These are phyloP conservation scores for Aegotheles bennettii DNA, from an alignment of 2,113 vertebrate species.

Conservation along the genomic window DNA sequence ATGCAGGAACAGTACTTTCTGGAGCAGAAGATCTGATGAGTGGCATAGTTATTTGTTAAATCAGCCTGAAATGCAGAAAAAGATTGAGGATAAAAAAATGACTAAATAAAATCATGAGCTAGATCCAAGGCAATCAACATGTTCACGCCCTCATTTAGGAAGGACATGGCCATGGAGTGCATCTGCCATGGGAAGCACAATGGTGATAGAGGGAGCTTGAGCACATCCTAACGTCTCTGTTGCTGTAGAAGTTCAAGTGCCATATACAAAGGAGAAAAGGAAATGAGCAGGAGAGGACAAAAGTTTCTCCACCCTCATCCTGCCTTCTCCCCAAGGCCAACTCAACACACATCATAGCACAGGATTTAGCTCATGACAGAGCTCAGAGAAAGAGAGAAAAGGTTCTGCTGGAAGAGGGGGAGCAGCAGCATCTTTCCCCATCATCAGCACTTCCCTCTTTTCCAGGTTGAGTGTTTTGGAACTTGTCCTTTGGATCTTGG, in stretches of 20 bases:
- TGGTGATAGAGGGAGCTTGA: neutral
- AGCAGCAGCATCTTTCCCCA: neutral
- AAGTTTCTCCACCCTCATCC: neutral
- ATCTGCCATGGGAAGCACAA: fast-evolving
- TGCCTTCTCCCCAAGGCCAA: too few relatives aligned
- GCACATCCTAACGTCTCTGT: neutral
- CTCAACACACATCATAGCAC: fast-evolving
- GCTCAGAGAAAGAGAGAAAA: neutral
- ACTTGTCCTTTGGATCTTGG: neutral
- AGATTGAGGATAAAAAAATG: neutral
- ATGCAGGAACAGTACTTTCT: neutral
- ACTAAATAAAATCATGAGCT: neutral
- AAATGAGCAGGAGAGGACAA: neutral
- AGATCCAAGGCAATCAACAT: neutral
- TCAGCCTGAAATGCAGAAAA: neutral
- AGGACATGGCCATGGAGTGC: fast-evolving
- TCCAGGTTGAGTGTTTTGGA: neutral
- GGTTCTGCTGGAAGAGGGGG: neutral
- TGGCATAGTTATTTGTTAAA: neutral
- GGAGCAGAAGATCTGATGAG: neutral
- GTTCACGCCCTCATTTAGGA: neutral
- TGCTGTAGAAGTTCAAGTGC: neutral
- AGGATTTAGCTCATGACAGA: neutral
- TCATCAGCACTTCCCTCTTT: neutral
- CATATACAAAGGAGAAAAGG: neutral